Conservation (phyloP, 2,888 invertebrate genomes). For the Apantesis nais region DNA sequence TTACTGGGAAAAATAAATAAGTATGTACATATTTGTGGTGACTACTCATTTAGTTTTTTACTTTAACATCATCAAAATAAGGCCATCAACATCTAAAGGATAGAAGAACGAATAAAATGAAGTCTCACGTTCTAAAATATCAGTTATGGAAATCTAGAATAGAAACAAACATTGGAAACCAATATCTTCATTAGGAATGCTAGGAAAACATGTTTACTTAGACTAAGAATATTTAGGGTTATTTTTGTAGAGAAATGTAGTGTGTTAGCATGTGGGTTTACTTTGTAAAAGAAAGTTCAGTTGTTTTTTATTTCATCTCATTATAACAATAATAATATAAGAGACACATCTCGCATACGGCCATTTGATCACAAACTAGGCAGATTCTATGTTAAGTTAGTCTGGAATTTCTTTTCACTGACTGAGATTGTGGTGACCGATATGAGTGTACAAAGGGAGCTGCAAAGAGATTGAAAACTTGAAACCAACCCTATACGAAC, state of each 20-base stretch:
- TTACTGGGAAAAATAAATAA: too few species aligned
- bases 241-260: not conserved
- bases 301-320: not conserved
- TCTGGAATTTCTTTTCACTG: too few species aligned
- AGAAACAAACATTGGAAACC: slow-evolving; percentile 42
- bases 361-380: too few species aligned
- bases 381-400: too few species aligned
- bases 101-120: not conserved
- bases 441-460: too few species aligned
- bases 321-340: too few species aligned
- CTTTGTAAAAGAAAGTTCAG: not conserved
- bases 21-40: too few species aligned
- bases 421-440: too few species aligned
- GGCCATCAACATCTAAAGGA: not conserved
- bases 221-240: slow-evolving; percentile 14
- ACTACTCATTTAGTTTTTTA: too few species aligned
- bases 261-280: not conserved
- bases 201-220: slow-evolving; percentile 45
- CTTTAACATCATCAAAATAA: not conserved
- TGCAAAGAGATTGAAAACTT: too few species aligned
- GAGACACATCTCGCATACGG: too few species aligned
- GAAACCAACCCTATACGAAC: too few species aligned
- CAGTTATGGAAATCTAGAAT: slow-evolving; percentile 31
- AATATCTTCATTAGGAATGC: slow-evolving; percentile 29
- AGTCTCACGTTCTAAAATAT: slow-evolving; percentile 2